A percentile compares a stretch with the other conserved stretches of the same genome.
These are phyloP conservation scores for Diploscapter pachys DNA, from an alignment of 1,140 invertebrate genomes.

Conservation along the genomic window DNA sequence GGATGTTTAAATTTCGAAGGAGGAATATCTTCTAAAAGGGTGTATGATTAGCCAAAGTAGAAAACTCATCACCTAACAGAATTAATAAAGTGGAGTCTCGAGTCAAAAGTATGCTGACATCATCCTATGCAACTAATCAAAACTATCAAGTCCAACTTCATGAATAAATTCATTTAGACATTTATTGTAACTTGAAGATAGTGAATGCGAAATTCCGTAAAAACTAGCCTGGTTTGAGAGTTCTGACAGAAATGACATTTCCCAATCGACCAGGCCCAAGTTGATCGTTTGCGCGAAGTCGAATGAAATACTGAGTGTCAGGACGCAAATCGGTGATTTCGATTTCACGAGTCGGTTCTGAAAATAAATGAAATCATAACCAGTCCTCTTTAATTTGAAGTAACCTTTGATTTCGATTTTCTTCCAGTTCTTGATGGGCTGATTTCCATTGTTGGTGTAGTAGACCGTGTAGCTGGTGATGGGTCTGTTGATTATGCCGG, in stretches of 20 bases:
- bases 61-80: too few relatives aligned
- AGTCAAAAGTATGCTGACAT: too few relatives aligned
- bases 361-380: constrained; percentile 10
- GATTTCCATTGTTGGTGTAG: constrained; percentile 53
- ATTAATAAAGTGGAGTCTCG: too few relatives aligned
- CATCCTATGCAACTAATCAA: too few relatives aligned
- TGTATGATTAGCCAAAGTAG: not conserved
- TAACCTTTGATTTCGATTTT: constrained; percentile 42
- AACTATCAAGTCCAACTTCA: too few relatives aligned
- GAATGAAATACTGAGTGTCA: constrained; percentile 51
- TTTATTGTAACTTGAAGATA: constrained; percentile 10
- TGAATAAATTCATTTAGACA: too few relatives aligned
- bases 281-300: constrained; percentile 54
- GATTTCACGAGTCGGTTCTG: constrained; percentile 45
- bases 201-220: not conserved
- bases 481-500: constrained; percentile 54
- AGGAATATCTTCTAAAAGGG: constrained; percentile 20
- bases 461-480: constrained; percentile 55
- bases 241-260: constrained; percentile 51
- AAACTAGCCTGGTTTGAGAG: constrained; percentile 44
- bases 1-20: constrained; percentile 30
- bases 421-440: constrained; percentile 55
- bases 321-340: constrained; percentile 45
- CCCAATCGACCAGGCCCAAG: constrained; percentile 55
- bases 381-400: not conserved